phyloP scores from a whole-genome alignment of 2,113 vertebrate genomes.

The Benitochromis conjunctus region DNA sequence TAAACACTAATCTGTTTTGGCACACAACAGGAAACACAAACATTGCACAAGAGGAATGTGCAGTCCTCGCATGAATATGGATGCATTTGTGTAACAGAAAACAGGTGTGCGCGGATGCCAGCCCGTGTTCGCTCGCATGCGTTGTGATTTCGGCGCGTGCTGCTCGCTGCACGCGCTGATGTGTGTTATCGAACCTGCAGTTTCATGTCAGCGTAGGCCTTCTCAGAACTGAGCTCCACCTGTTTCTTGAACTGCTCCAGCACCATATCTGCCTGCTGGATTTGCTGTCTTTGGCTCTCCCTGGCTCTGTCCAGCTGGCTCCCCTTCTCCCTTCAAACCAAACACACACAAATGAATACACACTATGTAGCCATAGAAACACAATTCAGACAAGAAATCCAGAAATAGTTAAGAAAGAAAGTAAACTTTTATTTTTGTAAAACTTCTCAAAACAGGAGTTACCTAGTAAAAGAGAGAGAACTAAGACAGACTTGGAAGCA shows the following conservation, averaged over 20 bases:
- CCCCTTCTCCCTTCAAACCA: constrained; percentile 85
- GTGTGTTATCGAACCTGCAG: constrained; percentile 78
- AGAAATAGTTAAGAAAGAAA: neutral
- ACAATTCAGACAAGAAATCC: neutral
- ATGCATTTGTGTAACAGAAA: neutral
- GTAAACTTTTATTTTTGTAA: neutral
- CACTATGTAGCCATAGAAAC: neutral
- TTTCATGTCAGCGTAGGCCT: constrained; percentile 89
- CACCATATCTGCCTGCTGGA: constrained; percentile 86
- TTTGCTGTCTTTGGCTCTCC: constrained; percentile 84
- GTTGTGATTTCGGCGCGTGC: neutral
- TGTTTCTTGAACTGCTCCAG: constrained; percentile 93
- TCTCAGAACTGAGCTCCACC: constrained; percentile 91
- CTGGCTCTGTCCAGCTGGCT: constrained; percentile 80
- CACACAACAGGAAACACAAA: neutral
- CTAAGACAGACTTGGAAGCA: neutral
- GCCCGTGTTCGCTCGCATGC: neutral
- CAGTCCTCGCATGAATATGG: neutral
- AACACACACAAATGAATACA: constrained; percentile 15
- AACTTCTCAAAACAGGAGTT: neutral
- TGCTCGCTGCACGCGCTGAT: neutral
- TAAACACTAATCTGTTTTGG: neutral
- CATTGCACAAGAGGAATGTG: neutral
- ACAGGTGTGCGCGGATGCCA: neutral
- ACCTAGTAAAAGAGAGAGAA: neutral